Conservation (phyloP, 2,888 invertebrate genomes). For the Platerodrilus igneus region DNA sequence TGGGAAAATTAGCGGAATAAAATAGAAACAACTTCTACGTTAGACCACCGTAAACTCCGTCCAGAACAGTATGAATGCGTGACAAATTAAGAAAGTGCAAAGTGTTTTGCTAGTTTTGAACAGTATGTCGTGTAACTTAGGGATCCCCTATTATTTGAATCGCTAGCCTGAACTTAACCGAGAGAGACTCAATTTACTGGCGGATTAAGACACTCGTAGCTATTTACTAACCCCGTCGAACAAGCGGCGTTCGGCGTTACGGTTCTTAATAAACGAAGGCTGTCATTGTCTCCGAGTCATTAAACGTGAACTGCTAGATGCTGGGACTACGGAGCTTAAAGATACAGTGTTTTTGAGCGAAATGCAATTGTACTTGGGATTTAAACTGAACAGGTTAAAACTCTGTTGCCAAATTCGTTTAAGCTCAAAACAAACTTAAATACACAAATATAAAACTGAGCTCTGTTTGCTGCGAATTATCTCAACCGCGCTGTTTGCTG, state of each 20-base stretch:
- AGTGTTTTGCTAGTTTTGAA: too few relatives aligned
- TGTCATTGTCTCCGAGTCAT: conserved; percentile 50
- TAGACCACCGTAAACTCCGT: too few relatives aligned
- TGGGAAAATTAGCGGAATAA: conserved; percentile 19
- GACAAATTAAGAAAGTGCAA: too few relatives aligned
- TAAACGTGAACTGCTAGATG: conserved; percentile 45
- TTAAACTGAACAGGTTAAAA: conserved; percentile 33
- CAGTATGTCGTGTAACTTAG: conserved; percentile 22
- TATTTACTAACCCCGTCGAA: conserved; percentile 49
- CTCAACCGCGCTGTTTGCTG: too few relatives aligned
- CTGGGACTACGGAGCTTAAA: conserved; percentile 44
- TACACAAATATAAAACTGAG: too few relatives aligned
- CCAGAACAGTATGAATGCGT: too few relatives aligned
- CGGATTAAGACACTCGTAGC: conserved; percentile 50
- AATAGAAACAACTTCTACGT: too few relatives aligned
- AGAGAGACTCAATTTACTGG: conserved; percentile 49
- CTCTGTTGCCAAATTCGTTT: conserved; percentile 21
- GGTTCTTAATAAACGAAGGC: conserved; percentile 52
- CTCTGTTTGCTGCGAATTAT: too few relatives aligned
- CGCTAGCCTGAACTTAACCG: conserved; percentile 45
- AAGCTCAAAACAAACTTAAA: too few relatives aligned
- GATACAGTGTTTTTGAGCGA: conserved; percentile 45
- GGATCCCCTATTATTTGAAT: conserved; percentile 37
- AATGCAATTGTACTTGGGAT: conserved; percentile 43
- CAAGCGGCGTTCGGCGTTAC: conserved; percentile 49